These are phyloP conservation scores for Agonum fuliginosum DNA, from an alignment of 2,888 invertebrate species.

Conservation along the genomic window DNA sequence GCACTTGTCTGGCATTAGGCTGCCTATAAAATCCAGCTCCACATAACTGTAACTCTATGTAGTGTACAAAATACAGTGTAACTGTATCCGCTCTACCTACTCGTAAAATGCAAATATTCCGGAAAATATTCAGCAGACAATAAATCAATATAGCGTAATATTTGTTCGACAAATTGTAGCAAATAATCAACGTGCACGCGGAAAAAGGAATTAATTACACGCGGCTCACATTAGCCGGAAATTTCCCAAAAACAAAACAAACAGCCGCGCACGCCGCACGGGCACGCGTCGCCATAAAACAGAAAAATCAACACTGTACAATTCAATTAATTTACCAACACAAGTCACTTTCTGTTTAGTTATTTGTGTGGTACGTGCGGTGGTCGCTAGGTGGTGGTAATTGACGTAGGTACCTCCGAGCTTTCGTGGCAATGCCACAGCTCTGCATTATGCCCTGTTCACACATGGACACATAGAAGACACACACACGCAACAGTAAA, in stretches of 20 bases:
- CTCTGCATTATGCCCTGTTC: no score
- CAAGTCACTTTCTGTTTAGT: conserved; percentile 27
- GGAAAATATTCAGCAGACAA: conserved; percentile 49
- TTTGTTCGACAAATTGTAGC: conserved; percentile 50
- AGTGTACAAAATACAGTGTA: background rate
- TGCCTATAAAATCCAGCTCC: background rate
- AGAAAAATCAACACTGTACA: conserved; percentile 50
- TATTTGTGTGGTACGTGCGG: no score
- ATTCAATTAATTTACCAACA: conserved; percentile 49
- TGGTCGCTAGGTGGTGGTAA: no score
- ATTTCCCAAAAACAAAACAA: conserved; percentile 53
- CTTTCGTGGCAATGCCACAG: no score
- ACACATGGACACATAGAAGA: no score
- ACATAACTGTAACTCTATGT: no score
- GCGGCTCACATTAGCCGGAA: conserved; percentile 46
- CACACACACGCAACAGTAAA: no score
- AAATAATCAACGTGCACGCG: conserved; percentile 49
- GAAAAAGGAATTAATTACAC: conserved; percentile 49
- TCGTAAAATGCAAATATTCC: conserved; percentile 40
- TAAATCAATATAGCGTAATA: conserved; percentile 51
- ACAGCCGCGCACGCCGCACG: no score
- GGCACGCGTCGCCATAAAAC: conserved; percentile 32
- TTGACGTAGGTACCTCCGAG: no score
- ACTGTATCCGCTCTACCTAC: background rate
- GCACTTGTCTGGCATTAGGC: background rate